Percentiles rank a stretch among this genome's conserved stretches.
These are phyloP conservation scores for Molossus alvarezi DNA, from an alignment of 2,797 vertebrate species.

Conservation along the genomic window DNA sequence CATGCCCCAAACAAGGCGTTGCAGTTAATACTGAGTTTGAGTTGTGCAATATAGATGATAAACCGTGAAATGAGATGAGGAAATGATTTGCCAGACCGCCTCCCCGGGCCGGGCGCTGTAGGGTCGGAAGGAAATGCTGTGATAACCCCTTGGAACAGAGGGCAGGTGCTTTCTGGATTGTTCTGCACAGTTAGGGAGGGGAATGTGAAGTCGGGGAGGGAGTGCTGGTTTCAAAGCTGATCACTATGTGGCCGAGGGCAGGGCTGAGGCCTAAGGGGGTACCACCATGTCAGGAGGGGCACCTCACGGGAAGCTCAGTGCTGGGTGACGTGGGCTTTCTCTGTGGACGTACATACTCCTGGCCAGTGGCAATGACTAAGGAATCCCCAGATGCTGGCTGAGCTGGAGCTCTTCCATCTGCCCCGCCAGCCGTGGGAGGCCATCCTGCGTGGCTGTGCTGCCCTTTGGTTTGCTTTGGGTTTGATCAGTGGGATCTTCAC, in stretches of 20 bases:
- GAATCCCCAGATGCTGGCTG: neutral
- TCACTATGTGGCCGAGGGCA: neutral
- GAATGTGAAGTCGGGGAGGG: neutral
- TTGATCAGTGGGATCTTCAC: neutral
- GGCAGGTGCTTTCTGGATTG: neutral
- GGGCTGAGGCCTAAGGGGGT: neutral
- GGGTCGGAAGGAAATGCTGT: fast-evolving
- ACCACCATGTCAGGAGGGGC: neutral
- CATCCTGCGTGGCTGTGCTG: neutral
- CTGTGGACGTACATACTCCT: neutral
- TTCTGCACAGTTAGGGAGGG: neutral
- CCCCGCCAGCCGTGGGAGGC: neutral
- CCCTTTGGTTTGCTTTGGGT: neutral
- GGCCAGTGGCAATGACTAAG: neutral
- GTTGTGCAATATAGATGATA: neutral
- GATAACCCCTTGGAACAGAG: neutral
- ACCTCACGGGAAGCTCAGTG: neutral
- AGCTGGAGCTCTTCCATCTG: neutral
- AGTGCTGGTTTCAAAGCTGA: neutral
- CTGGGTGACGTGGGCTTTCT: neutral
- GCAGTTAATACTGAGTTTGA: neutral
- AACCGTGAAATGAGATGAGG: neutral
- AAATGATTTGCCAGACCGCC: neutral
- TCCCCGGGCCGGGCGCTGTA: fast-evolving
- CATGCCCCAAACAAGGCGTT: neutral